Conservation (phyloP, 2,888 invertebrate species). For the Stenodema calcarata region DNA sequence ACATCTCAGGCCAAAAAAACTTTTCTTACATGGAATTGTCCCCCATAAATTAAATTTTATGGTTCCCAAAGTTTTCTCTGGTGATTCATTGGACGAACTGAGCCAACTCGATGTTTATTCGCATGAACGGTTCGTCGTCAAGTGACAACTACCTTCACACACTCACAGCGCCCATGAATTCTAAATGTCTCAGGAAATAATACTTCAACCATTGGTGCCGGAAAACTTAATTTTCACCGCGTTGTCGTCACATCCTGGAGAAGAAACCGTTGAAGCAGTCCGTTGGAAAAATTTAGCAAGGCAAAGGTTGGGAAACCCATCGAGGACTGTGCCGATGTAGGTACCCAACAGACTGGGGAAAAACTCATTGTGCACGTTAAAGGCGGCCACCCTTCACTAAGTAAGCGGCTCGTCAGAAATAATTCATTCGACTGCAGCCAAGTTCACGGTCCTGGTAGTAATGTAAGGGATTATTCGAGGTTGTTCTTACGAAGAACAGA, state of each 20-base stretch:
- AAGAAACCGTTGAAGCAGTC: neutral
- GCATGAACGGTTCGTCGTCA: no score
- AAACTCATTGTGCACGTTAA: neutral
- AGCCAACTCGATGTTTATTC: no score
- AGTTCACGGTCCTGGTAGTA: neutral
- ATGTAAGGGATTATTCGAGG: neutral
- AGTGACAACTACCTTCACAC: neutral
- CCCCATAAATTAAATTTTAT: no score
- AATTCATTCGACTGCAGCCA: neutral
- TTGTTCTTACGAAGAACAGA: no score
- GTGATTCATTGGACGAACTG: no score
- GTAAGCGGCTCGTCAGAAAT: neutral
- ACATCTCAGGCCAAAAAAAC: no score
- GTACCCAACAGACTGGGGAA: neutral
- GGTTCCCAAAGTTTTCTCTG: no score
- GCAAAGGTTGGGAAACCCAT: neutral
- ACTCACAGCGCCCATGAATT: neutral
- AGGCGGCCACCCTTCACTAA: neutral
- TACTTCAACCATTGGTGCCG: neutral
- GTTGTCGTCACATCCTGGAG: neutral
- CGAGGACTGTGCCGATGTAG: neutral
- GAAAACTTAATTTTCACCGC: conserved; percentile 11
- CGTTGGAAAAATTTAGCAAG: neutral
- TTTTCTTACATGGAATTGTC: no score
- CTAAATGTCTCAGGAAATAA: neutral